phyloP scores from a whole-genome alignment of 1,140 invertebrate species.

The Lucilia cuprina region DNA sequence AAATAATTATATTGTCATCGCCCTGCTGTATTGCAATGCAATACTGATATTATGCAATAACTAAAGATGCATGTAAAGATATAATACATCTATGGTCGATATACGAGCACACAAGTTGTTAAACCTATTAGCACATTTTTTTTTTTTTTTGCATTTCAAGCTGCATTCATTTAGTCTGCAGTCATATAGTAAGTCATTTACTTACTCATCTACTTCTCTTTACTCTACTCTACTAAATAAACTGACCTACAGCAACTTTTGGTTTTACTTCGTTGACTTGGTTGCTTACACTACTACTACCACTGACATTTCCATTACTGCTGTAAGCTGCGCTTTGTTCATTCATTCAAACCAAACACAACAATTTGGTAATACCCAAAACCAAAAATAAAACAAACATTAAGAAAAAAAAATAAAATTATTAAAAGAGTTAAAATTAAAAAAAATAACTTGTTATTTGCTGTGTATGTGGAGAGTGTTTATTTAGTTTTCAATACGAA shows the following conservation, averaged over 20 bases:
- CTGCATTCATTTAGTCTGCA: not conserved
- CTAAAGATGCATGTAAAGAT: not conserved
- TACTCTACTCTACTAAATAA: not conserved
- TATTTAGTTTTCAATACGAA: not conserved
- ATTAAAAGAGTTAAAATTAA: too few species aligned
- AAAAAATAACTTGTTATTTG: not conserved
- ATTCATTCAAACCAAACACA: slow-evolving; percentile 22
- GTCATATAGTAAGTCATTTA: not conserved
- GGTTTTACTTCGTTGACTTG: not conserved
- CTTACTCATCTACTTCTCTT: not conserved
- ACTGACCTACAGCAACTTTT: slow-evolving; percentile 29
- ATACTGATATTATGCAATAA: slow-evolving; percentile 13
- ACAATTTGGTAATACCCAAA: slow-evolving; percentile 19
- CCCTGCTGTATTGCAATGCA: not conserved
- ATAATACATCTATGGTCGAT: not conserved
- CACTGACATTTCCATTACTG: too few species aligned
- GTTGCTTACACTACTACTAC: not conserved
- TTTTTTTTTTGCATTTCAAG: not conserved
- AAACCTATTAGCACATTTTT: slow-evolving; percentile 27
- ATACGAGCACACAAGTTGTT: not conserved
- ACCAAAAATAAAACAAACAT: not conserved
- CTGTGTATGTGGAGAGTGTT: not conserved
- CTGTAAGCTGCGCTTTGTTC: not conserved
- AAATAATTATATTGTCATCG: not conserved
- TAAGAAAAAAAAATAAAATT: not conserved